These are phyloP conservation scores for Lepidonotus clava DNA, from an alignment of 2,888 invertebrate genomes.

Conservation along the genomic window DNA sequence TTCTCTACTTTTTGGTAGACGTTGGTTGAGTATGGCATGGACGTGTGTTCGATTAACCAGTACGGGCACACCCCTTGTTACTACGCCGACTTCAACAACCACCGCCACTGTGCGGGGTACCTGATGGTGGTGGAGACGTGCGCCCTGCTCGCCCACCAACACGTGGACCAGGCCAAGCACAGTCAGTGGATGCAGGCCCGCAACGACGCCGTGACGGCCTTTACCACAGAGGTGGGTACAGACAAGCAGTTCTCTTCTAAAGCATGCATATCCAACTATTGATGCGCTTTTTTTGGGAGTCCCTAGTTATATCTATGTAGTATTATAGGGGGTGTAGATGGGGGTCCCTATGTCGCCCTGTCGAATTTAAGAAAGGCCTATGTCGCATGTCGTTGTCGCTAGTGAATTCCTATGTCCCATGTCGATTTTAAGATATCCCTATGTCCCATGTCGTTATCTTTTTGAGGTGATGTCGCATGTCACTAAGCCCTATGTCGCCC, in stretches of 20 bases:
- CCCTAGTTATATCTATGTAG: no score
- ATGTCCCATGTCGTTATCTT: no score
- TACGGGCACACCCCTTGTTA: conserved; percentile 58
- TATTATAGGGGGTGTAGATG: not conserved
- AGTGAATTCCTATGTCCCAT: no score
- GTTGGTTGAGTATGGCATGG: conserved; percentile 58
- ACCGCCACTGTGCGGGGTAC: conserved; percentile 60
- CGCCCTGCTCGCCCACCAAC: conserved; percentile 30
- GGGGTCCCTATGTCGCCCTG: no score
- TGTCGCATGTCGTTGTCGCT: no score
- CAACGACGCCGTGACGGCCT: not conserved
- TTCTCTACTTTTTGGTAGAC: conserved; percentile 52
- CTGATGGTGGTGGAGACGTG: conserved; percentile 57
- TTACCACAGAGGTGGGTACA: conserved; percentile 18
- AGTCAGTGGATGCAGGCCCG: not conserved
- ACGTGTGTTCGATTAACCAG: conserved; percentile 54
- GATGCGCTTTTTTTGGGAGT: no score
- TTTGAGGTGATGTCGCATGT: no score
- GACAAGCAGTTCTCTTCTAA: not conserved
- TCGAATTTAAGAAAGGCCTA: no score
- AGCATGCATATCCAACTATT: not conserved
- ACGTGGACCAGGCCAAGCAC: not conserved
- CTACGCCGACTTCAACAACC: conserved; percentile 60
- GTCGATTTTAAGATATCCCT: no score
- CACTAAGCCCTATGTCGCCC: no score